These are phyloP conservation scores for Liasis olivaceus DNA, from an alignment of 2,797 vertebrate genomes.

Conservation along the genomic window DNA sequence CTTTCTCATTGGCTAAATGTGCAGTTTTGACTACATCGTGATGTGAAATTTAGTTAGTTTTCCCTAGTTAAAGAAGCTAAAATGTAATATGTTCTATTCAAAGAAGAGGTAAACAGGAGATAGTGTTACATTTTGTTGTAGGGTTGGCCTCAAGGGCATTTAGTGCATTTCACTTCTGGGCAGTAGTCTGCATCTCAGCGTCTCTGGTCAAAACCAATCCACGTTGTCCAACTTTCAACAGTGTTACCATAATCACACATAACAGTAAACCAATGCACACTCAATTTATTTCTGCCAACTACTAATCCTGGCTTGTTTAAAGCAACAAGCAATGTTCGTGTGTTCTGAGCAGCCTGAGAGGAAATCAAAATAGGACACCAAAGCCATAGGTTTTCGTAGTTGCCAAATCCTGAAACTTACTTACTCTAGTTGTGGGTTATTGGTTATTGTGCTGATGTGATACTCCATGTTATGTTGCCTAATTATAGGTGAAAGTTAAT, in stretches of 20 bases:
- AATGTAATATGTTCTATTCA: not conserved
- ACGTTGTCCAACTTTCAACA: not conserved
- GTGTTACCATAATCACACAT: not conserved
- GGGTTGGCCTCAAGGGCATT: not conserved
- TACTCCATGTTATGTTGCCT: not conserved
- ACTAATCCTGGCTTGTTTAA: not conserved
- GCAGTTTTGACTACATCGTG: not conserved
- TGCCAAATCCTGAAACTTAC: not conserved
- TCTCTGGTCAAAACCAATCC: not conserved
- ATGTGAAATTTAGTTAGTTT: not conserved
- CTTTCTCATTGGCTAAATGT: not conserved
- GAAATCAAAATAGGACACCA: not conserved
- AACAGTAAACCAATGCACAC: not conserved
- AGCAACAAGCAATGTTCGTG: not conserved
- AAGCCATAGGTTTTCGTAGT: not conserved
- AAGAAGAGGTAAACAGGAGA: not conserved
- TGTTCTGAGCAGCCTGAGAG: not conserved
- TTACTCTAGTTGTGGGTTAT: not conserved
- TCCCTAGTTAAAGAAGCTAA: not conserved
- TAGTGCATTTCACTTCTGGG: not conserved
- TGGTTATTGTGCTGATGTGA: not conserved
- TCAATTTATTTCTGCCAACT: not conserved
- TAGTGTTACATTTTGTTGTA: not conserved
- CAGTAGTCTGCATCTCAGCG: not conserved
- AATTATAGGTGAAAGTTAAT: not conserved